These are phyloP conservation scores for Sebastiscus tertius DNA, from an alignment of 2,797 vertebrate genomes.

Conservation along the genomic window DNA sequence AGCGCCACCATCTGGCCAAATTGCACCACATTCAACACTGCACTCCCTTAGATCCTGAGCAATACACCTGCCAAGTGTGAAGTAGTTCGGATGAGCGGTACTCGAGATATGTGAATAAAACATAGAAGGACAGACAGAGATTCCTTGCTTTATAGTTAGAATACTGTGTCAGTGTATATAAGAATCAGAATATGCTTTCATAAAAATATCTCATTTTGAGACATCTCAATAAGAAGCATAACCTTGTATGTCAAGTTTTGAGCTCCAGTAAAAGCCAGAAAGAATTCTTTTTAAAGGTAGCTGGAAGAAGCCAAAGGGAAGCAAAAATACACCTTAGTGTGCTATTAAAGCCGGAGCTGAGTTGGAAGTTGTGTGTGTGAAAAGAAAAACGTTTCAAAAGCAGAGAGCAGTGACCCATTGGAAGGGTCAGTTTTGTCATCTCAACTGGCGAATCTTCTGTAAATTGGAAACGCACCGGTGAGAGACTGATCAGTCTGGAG, in stretches of 20 bases:
- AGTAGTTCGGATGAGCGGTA: not conserved
- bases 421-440: conserved; percentile 25
- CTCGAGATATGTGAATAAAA: not conserved
- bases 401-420: conserved; percentile 26
- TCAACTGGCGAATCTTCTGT: conserved; percentile 18
- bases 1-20: too few species aligned
- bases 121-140: not conserved
- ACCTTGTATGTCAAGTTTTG: not conserved
- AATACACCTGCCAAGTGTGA: too few species aligned
- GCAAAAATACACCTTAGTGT: not conserved
- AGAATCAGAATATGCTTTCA: not conserved
- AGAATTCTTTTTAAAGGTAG: not conserved
- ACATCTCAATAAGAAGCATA: not conserved
- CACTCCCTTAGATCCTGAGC: too few species aligned
- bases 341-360: not conserved
- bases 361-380: not conserved
- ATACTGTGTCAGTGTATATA: not conserved
- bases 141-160: not conserved
- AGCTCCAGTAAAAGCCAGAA: not conserved
- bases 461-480: conserved; percentile 32
- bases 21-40: too few species aligned
- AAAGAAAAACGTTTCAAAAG: not conserved
- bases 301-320: not conserved
- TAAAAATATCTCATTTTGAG: not conserved
- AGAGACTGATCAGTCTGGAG: conserved; percentile 11